Conservation (phyloP, 2,797 vertebrate species). For the Simalia tracyae region DNA sequence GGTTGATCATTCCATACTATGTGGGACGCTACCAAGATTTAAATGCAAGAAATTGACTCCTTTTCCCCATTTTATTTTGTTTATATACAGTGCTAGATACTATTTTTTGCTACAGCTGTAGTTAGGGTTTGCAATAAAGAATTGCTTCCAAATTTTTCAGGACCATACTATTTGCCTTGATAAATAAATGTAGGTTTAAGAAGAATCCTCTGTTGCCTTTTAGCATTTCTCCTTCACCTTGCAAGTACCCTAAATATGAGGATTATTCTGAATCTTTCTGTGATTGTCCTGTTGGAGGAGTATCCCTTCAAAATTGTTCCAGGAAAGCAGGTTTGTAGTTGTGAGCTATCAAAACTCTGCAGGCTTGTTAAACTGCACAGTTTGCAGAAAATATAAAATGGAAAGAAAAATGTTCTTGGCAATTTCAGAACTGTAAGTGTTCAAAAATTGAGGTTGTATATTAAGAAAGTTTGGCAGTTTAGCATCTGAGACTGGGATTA, state of each 20-base stretch:
- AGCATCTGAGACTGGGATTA: slow-evolving; percentile 50
- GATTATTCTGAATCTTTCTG: slow-evolving; percentile 64
- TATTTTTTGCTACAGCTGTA: slow-evolving; percentile 13
- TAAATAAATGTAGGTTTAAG: slow-evolving; percentile 48
- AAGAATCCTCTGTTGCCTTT: slow-evolving; percentile 45
- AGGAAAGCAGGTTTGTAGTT: slow-evolving; percentile 66
- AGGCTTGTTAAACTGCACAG: slow-evolving; percentile 63
- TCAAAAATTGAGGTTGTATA: slow-evolving; percentile 39
- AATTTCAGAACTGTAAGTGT: slow-evolving; percentile 58
- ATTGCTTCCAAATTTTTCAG: slow-evolving; percentile 22
- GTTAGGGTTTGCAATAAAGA: slow-evolving; percentile 28
- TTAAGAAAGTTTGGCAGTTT: slow-evolving; percentile 56
- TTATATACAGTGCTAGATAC: not conserved
- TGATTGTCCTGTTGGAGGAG: slow-evolving; percentile 63
- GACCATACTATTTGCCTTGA: slow-evolving; percentile 38
- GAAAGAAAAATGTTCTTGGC: slow-evolving; percentile 58
- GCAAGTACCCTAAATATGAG: slow-evolving; percentile 54
- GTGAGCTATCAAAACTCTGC: slow-evolving; percentile 64
- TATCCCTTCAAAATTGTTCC: slow-evolving; percentile 68
- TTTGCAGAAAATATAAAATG: slow-evolving; percentile 63
- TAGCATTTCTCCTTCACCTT: slow-evolving; percentile 59
- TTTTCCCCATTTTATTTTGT: slow-evolving; percentile 37
- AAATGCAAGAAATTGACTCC: slow-evolving; percentile 48
- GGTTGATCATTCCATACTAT: not conserved
- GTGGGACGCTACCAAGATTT: slow-evolving; percentile 55